Evolutionary conservation across 2,113 vertebrate species (phyloP).

Genomic region (Pterophyllum scalare): DNA sequence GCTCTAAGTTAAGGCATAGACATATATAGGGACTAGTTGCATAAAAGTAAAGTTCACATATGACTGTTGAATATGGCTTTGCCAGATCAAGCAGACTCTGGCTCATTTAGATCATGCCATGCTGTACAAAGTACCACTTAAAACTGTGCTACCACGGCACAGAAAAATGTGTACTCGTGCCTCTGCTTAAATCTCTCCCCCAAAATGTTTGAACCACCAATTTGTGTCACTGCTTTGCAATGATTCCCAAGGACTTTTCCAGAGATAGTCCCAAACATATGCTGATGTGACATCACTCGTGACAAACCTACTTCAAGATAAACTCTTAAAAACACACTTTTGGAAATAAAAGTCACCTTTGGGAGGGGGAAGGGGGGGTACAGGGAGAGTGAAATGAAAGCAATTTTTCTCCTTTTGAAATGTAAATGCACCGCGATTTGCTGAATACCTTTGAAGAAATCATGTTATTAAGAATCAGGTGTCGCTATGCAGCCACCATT

Average conservation of each 20-base stretch:
- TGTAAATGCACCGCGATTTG: conserved; percentile 80
- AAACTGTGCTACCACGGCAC: neutral
- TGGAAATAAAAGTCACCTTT: conserved; percentile 78
- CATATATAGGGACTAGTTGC: neutral
- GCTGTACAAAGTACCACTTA: neutral
- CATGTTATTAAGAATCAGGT: conserved; percentile 81
- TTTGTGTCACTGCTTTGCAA: conserved; percentile 45
- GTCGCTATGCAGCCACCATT: conserved; percentile 73
- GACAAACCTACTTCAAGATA: conserved; percentile 72
- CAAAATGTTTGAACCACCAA: conserved; percentile 32
- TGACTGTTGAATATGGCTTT: conserved; percentile 17
- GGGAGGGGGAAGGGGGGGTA: conserved; percentile 25
- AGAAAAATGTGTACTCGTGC: neutral
- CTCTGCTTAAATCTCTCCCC: conserved; percentile 8
- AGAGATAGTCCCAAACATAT: conserved; percentile 58
- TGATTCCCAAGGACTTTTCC: conserved; percentile 69
- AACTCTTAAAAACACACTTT: conserved; percentile 74
- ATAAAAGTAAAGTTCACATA: neutral
- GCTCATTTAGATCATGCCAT: neutral
- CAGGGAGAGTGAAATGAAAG: conserved; percentile 79
- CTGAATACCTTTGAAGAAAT: conserved; percentile 81
- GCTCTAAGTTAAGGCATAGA: neutral
- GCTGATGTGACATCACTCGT: conserved; percentile 66
- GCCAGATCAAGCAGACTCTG: conserved; percentile 12
- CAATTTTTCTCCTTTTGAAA: conserved; percentile 82